Evolutionary conservation across 2,113 vertebrate species (phyloP).

Genomic region (Crypturellus undulatus): DNA sequence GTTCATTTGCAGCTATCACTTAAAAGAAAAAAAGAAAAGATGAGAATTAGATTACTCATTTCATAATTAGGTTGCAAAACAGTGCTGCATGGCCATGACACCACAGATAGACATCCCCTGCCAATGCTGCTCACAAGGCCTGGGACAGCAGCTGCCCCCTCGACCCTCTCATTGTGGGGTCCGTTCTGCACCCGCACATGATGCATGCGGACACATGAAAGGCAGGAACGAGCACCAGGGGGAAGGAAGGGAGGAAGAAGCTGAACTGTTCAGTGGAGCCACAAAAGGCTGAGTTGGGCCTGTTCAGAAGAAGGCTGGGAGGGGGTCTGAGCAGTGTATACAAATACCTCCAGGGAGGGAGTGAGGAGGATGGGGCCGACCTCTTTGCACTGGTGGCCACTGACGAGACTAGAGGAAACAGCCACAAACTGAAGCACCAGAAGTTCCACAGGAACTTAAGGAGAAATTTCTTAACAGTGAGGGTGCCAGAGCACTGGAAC

Average conservation of each 20-base stretch:
- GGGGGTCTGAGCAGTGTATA: no score
- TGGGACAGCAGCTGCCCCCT: background rate
- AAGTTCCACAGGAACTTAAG: no score
- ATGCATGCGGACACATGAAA: background rate
- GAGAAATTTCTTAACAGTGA: no score
- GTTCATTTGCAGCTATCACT: background rate
- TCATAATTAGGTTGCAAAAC: background rate
- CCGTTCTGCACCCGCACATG: background rate
- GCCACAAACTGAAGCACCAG: no score
- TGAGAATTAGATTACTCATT: background rate
- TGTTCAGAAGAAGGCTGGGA: no score
- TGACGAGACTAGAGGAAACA: no score
- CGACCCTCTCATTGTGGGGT: background rate
- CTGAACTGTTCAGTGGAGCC: background rate
- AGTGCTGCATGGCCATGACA: background rate
- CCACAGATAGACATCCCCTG: background rate
- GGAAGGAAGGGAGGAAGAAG: background rate
- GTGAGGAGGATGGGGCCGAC: no score
- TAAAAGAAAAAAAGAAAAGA: background rate
- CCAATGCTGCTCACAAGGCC: background rate
- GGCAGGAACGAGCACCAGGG: background rate
- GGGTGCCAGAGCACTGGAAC: no score
- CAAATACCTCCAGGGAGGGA: no score
- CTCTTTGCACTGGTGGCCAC: no score
- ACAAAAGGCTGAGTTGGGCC: background rate